Conservation (phyloP, 2,113 vertebrate genomes). For the Dromiciops gliroides region DNA sequence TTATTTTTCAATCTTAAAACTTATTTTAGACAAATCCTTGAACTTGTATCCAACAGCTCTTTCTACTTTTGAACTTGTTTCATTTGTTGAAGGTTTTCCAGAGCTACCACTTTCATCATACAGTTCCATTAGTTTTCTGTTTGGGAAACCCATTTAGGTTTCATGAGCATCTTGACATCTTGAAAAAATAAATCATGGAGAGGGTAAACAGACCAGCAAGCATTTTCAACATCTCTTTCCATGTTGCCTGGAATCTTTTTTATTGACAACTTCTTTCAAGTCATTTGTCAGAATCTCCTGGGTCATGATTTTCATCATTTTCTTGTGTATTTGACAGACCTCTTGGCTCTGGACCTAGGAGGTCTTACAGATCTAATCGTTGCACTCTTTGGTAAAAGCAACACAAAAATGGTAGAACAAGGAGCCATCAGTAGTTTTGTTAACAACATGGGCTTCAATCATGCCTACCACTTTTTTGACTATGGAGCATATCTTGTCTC, state of each 20-base stretch:
- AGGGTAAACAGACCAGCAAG: background rate
- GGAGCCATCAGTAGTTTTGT: background rate
- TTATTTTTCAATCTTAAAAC: background rate
- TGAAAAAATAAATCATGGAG: background rate
- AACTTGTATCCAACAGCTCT: background rate
- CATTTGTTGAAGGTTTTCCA: background rate
- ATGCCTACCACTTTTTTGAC: background rate
- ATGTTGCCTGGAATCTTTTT: background rate
- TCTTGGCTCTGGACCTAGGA: background rate
- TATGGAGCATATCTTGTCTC: background rate
- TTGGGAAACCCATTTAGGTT: background rate
- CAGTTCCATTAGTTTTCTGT: background rate
- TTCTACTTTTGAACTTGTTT: background rate
- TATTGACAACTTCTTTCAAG: background rate
- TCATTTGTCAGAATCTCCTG: background rate
- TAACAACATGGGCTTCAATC: background rate
- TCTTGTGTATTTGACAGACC: background rate
- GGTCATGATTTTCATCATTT: background rate
- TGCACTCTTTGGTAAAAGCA: background rate
- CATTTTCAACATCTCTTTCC: background rate
- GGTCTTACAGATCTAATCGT: background rate
- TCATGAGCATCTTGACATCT: background rate
- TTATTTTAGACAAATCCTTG: background rate
- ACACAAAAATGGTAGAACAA: background rate
- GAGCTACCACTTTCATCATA: background rate